Base-by-base conservation (phyloP, 2,888 invertebrate species). In the Himalopsyche tibetana region DNA sequence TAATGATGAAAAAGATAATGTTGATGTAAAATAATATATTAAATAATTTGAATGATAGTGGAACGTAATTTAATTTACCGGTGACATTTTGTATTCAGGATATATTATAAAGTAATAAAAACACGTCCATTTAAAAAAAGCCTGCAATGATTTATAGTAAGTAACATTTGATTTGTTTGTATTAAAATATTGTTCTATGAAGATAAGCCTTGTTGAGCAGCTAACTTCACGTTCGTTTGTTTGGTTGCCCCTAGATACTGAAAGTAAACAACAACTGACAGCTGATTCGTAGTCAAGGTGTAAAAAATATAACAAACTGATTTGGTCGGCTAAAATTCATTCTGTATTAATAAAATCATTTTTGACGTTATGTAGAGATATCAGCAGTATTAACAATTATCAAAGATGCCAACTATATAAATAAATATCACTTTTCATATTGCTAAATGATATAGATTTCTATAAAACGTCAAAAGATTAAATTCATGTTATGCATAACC, bases 251-350 rank as follows among this genome's bases (percentile, higher is more conserved):
- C 55, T 38, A 36, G 80, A 28, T 19, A 80, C 81, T 19, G 45
- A 19, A 80, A 74, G 74, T 74, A 74, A 74, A 74, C 74, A 74
- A 74, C 74, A 74, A 74, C 74, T 74, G 74, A 79, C 85, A 85
- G 85, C 85, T 85, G 85, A 36, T 85, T 42, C 56, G 87, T 87
- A 56, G 87, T 82, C 85, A 87, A 82, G 87, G 85, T 56, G 81
- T 79, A n/a, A 28, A 38, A 28, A 28, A 80, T 38, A 38, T 74
- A 74, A 74, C 74, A 74, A 74, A 74, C 74, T 38, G 2, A 74
- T 74, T 38, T 74, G 19, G 15, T 69, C 69, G 11, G 8, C n/a
- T 28, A 8, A 15, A 74, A 38, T 74, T 74, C 36, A 74, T 36
- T 74, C n/a, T n/a, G 79, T 56, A 84, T 55, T 55, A 51, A 79